These are phyloP conservation scores for Hiodon tergisus DNA, from an alignment of 2,113 vertebrate genomes.

Conservation along the genomic window DNA sequence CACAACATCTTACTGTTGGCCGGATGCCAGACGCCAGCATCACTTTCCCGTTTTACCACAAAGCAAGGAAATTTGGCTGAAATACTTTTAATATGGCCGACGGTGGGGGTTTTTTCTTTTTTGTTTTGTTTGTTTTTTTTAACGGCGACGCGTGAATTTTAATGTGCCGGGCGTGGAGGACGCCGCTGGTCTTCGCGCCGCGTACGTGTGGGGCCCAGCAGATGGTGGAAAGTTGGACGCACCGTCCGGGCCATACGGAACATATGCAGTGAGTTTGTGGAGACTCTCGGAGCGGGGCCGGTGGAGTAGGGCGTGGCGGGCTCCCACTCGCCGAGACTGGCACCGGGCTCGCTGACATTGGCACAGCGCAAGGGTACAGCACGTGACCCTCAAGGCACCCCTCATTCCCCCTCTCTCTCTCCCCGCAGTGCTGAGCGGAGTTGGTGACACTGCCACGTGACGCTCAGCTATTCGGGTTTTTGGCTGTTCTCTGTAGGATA, in stretches of 20 bases:
- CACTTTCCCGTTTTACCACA: neutral
- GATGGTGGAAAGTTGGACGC: conserved; percentile 67
- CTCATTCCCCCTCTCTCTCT: neutral
- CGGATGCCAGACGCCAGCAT: conserved; percentile 9
- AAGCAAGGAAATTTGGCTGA: conserved; percentile 10
- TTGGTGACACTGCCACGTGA: neutral
- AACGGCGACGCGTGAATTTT: conserved; percentile 32
- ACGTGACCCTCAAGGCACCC: conserved; percentile 25
- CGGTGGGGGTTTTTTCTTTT: neutral
- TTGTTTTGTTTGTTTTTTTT: neutral
- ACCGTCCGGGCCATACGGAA: conserved; percentile 58
- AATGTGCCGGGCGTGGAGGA: neutral
- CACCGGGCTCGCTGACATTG: conserved; percentile 40
- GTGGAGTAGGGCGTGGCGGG: conserved; percentile 34
- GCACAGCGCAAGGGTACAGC: conserved; percentile 41
- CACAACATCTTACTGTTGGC: conserved; percentile 19
- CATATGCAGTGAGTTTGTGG: conserved; percentile 63
- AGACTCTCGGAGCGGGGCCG: conserved; percentile 45
- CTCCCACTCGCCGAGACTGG: conserved; percentile 52
- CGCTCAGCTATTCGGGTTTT: no score
- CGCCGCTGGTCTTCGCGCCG: conserved; percentile 22
- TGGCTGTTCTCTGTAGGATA: no score
- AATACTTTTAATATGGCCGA: neutral
- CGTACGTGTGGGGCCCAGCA: conserved; percentile 54
- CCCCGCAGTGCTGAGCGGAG: neutral